Base-by-base conservation (phyloP, 2,888 invertebrate genomes). In the Mythimna lalbum region DNA sequence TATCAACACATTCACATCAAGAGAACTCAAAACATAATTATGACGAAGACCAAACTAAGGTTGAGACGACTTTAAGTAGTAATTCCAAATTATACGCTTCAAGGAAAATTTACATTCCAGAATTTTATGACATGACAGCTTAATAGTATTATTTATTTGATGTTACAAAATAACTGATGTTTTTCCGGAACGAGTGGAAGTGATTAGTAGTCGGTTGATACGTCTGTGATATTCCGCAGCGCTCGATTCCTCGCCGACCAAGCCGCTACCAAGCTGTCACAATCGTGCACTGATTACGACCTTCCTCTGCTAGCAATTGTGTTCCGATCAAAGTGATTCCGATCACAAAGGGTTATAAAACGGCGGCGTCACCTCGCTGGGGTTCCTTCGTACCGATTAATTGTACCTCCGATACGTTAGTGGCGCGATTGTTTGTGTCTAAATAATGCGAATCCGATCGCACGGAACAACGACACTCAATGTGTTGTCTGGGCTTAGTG, bases 271-370 rank as follows among this genome's bases (percentile, higher is more conserved):
- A 80, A 80, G 80, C 86, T 84, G 88, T 88, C 89, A 91, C 90
- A 92, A 90, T 91, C 90, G 89, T 77, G 87, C 87, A 88, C 87
- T 93, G 91, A 93, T 92, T 92, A 90, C 91, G 86, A 86, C 89
- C 90, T 92, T 90, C 89, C 90, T 89, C 86, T 87, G 90, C 90
- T 90, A 86, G 86, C 89, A 89, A 91, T 90, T 90, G 90, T 88
- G 83, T 87, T 87, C 82, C 88, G 90, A 93, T 93, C 93, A 94
- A 94, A 94, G 93, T 91, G 92, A 92, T 92, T 93, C 87, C 85
- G 88, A 89, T 90, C 90, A 93, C 94, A 94, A 94, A 94, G 93
- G 92, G 90, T 91, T 93, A 90, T 90, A 93, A 93, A 94, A 93
- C 89, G 91, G 79, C 89, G 88, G 84, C 91, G 92, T 91, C 92